A percentile compares a stretch with the other conserved stretches of the same genome.
phyloP scores from a whole-genome alignment of 2,113 vertebrate species.

The Megaceryle torquata region DNA sequence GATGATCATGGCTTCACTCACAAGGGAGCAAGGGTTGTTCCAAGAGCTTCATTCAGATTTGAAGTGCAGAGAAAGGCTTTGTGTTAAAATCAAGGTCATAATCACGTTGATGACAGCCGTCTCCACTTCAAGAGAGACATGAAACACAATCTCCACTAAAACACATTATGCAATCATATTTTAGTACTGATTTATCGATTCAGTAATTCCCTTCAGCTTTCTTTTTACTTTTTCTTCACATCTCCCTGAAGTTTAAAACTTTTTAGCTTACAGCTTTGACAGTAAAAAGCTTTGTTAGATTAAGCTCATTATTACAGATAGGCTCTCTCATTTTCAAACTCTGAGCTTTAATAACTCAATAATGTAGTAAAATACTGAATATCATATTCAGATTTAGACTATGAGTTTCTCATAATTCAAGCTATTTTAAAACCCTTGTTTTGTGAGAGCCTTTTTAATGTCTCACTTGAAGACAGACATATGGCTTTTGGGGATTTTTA shows the following conservation, averaged over 20 bases:
- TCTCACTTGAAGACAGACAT: background rate
- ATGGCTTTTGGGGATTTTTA: background rate
- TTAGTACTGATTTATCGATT: background rate
- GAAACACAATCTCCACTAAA: constrained; percentile 39
- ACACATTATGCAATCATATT: background rate
- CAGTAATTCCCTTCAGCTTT: background rate
- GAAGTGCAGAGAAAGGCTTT: background rate
- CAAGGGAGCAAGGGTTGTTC: background rate
- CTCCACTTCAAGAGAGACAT: background rate
- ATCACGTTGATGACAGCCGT: background rate
- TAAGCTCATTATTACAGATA: background rate
- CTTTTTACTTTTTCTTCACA: background rate
- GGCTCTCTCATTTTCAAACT: background rate
- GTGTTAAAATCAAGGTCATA: constrained; percentile 37
- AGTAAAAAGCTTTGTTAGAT: background rate
- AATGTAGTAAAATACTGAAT: background rate
- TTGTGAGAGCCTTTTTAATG: background rate
- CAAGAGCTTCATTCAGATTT: background rate
- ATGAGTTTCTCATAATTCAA: background rate
- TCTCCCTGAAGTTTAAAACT: background rate
- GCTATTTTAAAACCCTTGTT: background rate
- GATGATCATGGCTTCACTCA: background rate
- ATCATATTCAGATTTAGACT: background rate
- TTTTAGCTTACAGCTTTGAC: background rate
- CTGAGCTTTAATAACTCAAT: background rate